Conservation (phyloP, 2,113 vertebrate genomes). For the Sinocyclocheilus rhinocerous region DNA sequence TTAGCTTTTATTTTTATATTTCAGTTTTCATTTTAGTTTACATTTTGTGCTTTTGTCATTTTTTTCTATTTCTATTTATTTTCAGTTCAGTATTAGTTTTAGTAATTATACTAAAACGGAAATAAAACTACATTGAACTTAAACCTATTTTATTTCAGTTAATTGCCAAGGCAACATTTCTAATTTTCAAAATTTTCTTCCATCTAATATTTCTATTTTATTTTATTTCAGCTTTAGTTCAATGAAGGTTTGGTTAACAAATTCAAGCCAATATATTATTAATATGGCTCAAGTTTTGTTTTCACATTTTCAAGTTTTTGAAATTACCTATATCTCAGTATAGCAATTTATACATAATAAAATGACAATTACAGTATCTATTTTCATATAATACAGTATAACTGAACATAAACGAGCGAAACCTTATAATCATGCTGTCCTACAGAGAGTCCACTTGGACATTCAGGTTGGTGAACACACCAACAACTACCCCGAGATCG, state of each 20-base stretch:
- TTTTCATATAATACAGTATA: neutral
- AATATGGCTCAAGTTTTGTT: neutral
- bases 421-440: neutral
- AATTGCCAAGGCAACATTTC: no score
- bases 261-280: neutral
- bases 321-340: neutral
- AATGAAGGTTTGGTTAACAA: neutral
- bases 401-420: neutral
- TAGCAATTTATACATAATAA: neutral
- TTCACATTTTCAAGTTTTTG: neutral
- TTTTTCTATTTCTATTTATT: no score
- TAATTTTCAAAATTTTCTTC: no score
- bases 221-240: neutral
- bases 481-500: conserved; percentile 96
- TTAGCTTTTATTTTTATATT: no score
- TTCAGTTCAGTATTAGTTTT: no score
- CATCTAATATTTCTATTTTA: no score
- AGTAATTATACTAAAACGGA: no score
- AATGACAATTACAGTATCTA: neutral
- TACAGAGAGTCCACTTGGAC: conserved; percentile 90
- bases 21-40: no score
- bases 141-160: no score
- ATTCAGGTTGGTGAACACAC: conserved; percentile 94
- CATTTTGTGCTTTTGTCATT: no score
- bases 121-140: no score